Conservation (phyloP, 2,797 vertebrate species). For the Amblyraja radiata region DNA sequence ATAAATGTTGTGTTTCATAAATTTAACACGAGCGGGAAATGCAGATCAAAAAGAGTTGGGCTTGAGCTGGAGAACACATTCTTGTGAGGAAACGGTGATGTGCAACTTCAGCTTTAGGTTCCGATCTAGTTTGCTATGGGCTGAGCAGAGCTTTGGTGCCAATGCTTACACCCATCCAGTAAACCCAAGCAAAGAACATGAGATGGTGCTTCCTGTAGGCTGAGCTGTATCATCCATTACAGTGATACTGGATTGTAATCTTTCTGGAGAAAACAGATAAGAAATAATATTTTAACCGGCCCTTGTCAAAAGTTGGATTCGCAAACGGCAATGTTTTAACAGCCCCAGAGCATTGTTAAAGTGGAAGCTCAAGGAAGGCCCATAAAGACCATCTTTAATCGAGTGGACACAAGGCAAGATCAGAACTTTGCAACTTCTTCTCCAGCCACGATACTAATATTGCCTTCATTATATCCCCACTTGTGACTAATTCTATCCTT, state of each 20-base stretch:
- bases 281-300: neutral
- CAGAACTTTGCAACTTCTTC: neutral
- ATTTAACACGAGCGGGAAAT: neutral
- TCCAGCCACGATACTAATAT: too few relatives aligned
- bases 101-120: neutral
- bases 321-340: neutral
- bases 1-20: neutral
- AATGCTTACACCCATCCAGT: neutral
- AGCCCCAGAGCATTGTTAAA: too few relatives aligned
- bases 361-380: neutral
- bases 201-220: too few relatives aligned
- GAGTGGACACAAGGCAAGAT: neutral
- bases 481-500: too few relatives aligned
- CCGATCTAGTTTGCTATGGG: neutral
- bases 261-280: slow-evolving; percentile 20
- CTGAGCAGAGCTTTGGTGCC: neutral
- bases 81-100: neutral
- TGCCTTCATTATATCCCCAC: too few relatives aligned
- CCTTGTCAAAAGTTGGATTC: neutral
- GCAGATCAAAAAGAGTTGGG: neutral
- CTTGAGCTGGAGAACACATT: neutral
- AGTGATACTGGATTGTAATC: neutral
- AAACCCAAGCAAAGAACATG: neutral
- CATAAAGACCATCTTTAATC: too few relatives aligned
- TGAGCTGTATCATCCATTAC: neutral